Conservation (phyloP, 2,888 invertebrate species). For the Drosophila nr. perissopoda region DNA sequence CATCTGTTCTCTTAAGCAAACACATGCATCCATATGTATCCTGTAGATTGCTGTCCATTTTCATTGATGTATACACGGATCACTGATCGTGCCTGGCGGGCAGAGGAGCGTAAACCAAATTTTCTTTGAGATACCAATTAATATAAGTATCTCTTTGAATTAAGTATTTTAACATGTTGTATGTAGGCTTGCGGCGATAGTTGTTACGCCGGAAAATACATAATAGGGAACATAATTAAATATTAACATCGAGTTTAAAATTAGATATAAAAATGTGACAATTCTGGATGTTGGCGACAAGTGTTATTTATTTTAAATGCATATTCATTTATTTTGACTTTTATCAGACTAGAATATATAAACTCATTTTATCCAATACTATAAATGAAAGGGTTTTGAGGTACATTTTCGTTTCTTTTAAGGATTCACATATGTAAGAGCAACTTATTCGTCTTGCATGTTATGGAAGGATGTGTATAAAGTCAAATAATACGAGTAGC, state of each 20-base stretch:
- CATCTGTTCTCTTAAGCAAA: conserved; percentile 27
- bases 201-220: background rate
- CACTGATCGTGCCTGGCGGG: conserved; percentile 48
- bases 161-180: background rate
- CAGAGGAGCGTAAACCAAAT: conserved; percentile 21
- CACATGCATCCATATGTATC: conserved; percentile 1
- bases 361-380: background rate
- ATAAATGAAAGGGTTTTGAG: background rate
- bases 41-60: conserved; percentile 22
- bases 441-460: background rate
- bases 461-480: background rate
- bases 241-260: background rate
- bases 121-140: conserved; percentile 37
- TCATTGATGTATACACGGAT: conserved; percentile 54
- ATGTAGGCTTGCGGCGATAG: background rate
- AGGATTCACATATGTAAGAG: background rate
- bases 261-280: background rate
- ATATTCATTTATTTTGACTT: background rate
- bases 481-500: conserved; percentile 25
- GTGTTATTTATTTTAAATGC: background rate
- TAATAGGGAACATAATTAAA: background rate
- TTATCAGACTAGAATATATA: background rate
- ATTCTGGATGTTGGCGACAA: background rate
- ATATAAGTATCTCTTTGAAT: conserved; percentile 32
- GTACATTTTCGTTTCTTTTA: background rate